Base-by-base conservation (phyloP, 1,140 invertebrate species). In the Apolygus lucorum region DNA sequence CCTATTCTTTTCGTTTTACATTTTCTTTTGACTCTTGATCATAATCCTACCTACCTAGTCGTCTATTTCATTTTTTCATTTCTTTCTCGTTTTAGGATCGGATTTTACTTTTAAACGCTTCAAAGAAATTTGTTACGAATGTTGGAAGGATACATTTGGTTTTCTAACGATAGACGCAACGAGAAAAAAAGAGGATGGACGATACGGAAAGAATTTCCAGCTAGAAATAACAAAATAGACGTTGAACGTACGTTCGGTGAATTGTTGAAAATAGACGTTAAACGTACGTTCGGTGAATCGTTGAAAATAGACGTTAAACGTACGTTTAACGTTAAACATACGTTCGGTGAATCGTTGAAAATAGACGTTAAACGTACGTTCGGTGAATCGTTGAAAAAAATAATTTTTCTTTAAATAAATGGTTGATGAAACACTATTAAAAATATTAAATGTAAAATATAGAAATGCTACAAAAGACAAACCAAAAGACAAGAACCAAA, bases 11-110 rank as follows among this genome's bases (percentile, higher is more conserved):
- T n/a, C n/a, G n/a, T n/a, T n/a, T n/a, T n/a, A n/a, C n/a, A n/a
- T n/a, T n/a, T n/a, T n/a, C n/a, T n/a, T n/a, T n/a, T n/a, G n/a
- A n/a, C n/a, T n/a, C n/a, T n/a, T n/a, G n/a, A n/a, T n/a, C n/a
- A n/a, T n/a, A n/a, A n/a, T n/a, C n/a, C n/a, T n/a, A n/a, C n/a
- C n/a, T n/a, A n/a, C n/a, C n/a, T n/a, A n/a, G n/a, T n/a, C n/a
- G n/a, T n/a, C n/a, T n/a, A n/a, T n/a, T n/a, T n/a, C n/a, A n/a
- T n/a, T n/a, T n/a, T n/a, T n/a, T n/a, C n/a, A n/a, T n/a, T n/a
- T n/a, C n/a, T n/a, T n/a, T n/a, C n/a, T n/a, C n/a, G n/a, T 28
- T 65, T 21, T 65, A 65, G 63, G 25, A 22, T 65, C 63, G 28
- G 63, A 65, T 28, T n/a, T n/a, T n/a, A n/a, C n/a, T n/a, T n/a